Percentiles rank a stretch among this genome's conserved stretches.
phyloP scores from a whole-genome alignment of 2,797 vertebrate species.

The Zonotrichia albicollis region DNA sequence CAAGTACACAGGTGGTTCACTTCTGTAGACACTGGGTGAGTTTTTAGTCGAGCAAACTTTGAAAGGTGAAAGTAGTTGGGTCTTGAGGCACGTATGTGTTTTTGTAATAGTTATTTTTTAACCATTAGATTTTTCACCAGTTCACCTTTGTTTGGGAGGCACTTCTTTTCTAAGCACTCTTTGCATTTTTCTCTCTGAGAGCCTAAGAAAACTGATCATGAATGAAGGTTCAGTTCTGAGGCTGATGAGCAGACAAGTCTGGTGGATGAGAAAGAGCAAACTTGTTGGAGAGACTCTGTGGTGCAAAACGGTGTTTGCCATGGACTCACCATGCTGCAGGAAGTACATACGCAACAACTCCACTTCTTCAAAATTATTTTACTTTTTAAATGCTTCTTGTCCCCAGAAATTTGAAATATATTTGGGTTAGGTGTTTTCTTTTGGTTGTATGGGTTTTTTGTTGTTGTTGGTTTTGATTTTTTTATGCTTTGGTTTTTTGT shows the following conservation, averaged over 20 bases:
- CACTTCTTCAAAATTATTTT: neutral
- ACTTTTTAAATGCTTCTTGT: neutral
- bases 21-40: neutral
- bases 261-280: neutral
- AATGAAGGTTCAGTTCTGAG: neutral
- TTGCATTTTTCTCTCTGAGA: neutral
- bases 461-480: neutral
- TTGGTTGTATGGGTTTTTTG: accelerated
- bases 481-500: too few relatives aligned
- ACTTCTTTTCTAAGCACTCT: neutral
- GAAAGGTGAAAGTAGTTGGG: neutral
- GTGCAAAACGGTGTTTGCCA: neutral
- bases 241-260: neutral
- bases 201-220: neutral
- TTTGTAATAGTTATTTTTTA: neutral
- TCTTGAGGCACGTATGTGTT: neutral
- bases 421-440: neutral
- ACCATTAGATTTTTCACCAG: neutral
- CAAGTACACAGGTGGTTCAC: neutral
- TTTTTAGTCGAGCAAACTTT: neutral
- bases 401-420: neutral
- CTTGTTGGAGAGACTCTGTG: neutral
- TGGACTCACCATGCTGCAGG: neutral
- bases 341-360: neutral
- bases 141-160: neutral